A percentile compares a stretch with the other conserved stretches of the same genome.
Conservation (phyloP, 2,797 vertebrate species). For the Hylomyscus alleni region DNA sequence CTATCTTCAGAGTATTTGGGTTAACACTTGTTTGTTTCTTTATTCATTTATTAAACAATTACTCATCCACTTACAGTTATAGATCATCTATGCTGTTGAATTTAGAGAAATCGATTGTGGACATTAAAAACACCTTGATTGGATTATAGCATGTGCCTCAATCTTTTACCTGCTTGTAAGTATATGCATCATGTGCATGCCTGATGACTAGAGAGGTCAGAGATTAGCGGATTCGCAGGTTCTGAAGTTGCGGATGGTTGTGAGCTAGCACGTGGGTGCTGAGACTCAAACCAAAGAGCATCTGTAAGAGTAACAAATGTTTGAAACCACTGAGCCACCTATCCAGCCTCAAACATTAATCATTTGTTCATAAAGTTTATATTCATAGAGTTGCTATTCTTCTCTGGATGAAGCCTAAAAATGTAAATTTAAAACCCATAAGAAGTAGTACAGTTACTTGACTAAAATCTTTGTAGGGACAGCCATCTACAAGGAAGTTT, state of each 20-base stretch:
- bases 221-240: no score
- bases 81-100: rapidly evolving
- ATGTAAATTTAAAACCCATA: not conserved
- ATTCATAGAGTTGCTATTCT: not conserved
- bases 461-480: rapidly evolving
- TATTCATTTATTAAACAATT: not conserved
- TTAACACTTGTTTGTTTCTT: not conserved
- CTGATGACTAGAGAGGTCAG: not conserved
- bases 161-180: not conserved
- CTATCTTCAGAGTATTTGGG: not conserved
- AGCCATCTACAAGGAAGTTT: not conserved
- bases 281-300: not conserved
- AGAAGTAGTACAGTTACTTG: not conserved
- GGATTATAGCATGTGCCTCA: not conserved
- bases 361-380: not conserved
- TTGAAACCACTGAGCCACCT: not conserved
- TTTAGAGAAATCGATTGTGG: not conserved
- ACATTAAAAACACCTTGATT: not conserved
- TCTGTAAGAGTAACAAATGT: not conserved
- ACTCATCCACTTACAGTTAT: not conserved
- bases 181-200: not conserved
- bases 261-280: not conserved
- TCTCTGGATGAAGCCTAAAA: not conserved
- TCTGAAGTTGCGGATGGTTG: not conserved
- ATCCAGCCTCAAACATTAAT: not conserved